These are phyloP conservation scores for Solea solea DNA, from an alignment of 2,113 vertebrate species.

Conservation along the genomic window DNA sequence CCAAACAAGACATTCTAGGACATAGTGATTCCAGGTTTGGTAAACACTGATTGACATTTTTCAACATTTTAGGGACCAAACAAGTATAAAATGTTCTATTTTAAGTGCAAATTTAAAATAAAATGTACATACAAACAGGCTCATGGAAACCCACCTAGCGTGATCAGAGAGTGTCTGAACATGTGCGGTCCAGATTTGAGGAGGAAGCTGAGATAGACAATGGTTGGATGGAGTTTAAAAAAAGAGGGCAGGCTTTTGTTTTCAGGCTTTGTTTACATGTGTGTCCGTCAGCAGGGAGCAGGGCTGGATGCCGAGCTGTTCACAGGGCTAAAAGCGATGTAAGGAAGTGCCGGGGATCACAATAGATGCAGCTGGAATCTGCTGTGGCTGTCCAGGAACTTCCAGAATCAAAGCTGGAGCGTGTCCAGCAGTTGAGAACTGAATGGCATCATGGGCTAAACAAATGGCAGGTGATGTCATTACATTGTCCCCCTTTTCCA, in stretches of 20 bases:
- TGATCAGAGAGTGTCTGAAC: not conserved
- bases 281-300: constrained; percentile 48
- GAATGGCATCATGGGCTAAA: constrained; percentile 28
- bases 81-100: too few relatives aligned
- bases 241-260: constrained; percentile 28
- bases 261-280: constrained; percentile 49
- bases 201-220: constrained; percentile 38
- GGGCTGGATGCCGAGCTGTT: constrained; percentile 30
- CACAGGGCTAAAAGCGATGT: constrained; percentile 37
- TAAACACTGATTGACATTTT: too few relatives aligned
- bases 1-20: too few relatives aligned
- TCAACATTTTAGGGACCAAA: too few relatives aligned
- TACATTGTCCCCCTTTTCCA: constrained; percentile 32
- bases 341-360: constrained; percentile 25
- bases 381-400: constrained; percentile 28
- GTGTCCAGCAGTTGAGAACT: constrained; percentile 14
- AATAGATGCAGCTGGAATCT: constrained; percentile 57
- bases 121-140: too few relatives aligned
- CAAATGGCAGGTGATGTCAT: constrained; percentile 62
- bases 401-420: not conserved
- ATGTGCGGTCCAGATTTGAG: not conserved
- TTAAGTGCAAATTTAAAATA: too few relatives aligned
- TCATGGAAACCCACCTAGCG: too few relatives aligned
- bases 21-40: too few relatives aligned
- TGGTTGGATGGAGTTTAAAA: constrained; percentile 25